Evolutionary conservation across 2,888 invertebrate species (phyloP), one percentile per base, ranked within the genome.

Genomic region (Plemyria rubiginata): DNA sequence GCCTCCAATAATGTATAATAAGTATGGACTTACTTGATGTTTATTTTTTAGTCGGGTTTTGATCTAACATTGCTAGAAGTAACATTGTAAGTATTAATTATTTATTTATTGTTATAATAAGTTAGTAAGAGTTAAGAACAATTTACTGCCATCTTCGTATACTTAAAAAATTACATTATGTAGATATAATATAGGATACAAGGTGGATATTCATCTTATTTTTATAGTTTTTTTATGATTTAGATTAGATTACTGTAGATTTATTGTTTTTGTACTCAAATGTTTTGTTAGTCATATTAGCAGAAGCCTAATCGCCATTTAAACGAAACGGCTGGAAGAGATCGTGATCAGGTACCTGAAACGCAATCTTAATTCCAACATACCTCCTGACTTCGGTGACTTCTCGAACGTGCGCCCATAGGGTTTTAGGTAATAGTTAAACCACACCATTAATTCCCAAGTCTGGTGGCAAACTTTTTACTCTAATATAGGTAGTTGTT

Each of bases 301-400:
- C 22, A 32, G 32, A 32, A 32, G 32, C 32, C 32, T 29, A 29
- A 8, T 32, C 3, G 32, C 2, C 32, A 4, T 32, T n/a, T n/a
- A n/a, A n/a, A n/a, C n/a, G n/a, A 32, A 32, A 32, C 32, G 32
- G 32, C 32, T 32, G 32, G 8, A 32, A 32, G 6, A 32, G 5
- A 32, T 32, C 22, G 22, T 22, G 4, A 32, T 32, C 36, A 60
- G 49, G 60, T 60, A 65, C 65, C 65, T 65, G 65, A 65, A 41
- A 64, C 13, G 50, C 57, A 65, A 65, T 54, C 28, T 28, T 64
- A 50, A 65, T 65, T 65, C 64, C 65, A 65, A 46, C 40, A 28
- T 32, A 41, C 56, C 54, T 46, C 57, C 49, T 54, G 36, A 15
- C 40, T 4, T 41, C 9, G 15, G 15, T 43, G 15, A 15, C 6